Percentiles rank a stretch among this genome's conserved stretches.
Conservation (phyloP, 1,140 invertebrate species). For the Drosophila asahinai region DNA sequence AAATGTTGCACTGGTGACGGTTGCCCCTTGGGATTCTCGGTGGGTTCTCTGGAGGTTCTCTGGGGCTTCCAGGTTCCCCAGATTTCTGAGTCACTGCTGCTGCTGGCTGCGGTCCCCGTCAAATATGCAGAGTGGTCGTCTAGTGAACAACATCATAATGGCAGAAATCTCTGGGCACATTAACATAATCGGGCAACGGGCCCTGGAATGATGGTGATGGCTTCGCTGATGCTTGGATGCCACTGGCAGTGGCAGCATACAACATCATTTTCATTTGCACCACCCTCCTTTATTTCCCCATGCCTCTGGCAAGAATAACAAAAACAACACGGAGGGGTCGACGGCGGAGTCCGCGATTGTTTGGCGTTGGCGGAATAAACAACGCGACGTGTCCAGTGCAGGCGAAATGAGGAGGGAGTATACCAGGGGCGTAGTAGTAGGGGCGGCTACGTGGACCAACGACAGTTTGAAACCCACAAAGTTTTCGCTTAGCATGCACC, state of each 20-base stretch:
- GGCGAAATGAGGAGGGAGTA: constrained; percentile 31
- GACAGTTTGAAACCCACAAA: constrained; percentile 69
- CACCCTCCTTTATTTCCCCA: background rate
- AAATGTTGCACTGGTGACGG: constrained; percentile 45
- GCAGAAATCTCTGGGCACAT: constrained; percentile 71
- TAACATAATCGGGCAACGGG: constrained; percentile 77
- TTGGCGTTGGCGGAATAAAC: constrained; percentile 80
- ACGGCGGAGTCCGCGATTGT: constrained; percentile 65
- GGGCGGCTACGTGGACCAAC: constrained; percentile 19
- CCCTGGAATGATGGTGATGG: constrained; percentile 44
- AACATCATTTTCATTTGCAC: constrained; percentile 78
- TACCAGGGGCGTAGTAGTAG: background rate
- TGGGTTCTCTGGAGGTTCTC: background rate
- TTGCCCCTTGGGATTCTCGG: constrained; percentile 19
- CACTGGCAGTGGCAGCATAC: constrained; percentile 47
- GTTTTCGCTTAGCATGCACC: constrained; percentile 63
- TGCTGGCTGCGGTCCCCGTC: constrained; percentile 36
- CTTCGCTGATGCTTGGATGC: constrained; percentile 46
- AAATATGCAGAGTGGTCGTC: constrained; percentile 77
- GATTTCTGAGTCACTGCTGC: constrained; percentile 25
- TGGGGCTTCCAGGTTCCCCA: constrained; percentile 3
- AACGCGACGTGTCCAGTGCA: constrained; percentile 78
- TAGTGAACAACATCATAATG: constrained; percentile 75
- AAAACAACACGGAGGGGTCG: constrained; percentile 51
- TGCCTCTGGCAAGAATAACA: constrained; percentile 27